Evolutionary conservation across 2,888 invertebrate species (phyloP).

Genomic region (Ophion obscuratus): DNA sequence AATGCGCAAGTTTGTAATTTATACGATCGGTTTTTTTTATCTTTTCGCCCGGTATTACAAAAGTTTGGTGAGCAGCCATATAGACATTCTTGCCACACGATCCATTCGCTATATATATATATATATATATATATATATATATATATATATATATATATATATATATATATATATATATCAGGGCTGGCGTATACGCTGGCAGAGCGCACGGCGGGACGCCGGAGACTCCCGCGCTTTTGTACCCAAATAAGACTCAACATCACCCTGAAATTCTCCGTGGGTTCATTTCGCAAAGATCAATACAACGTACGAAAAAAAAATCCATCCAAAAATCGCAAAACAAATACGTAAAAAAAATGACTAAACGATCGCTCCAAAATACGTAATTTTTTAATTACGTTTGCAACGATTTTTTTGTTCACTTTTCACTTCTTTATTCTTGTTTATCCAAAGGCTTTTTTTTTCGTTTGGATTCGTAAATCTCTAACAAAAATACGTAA

Average conservation of each 20-base stretch:
- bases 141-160: not conserved
- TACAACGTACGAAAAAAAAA: not conserved
- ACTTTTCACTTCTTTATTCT: too few relatives aligned
- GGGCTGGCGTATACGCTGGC: conserved; percentile 11
- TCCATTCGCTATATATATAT: not conserved
- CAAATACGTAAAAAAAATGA: not conserved
- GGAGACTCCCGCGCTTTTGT: conserved; percentile 30
- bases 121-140: too few relatives aligned
- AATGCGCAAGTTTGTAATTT: not conserved
- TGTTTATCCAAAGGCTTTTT: too few relatives aligned
- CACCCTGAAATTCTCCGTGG: not conserved
- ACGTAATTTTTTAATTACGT: not conserved
- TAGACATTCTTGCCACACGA: not conserved
- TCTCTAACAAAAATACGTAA: too few relatives aligned
- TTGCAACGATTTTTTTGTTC: too few relatives aligned
- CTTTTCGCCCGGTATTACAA: conserved; percentile 4
- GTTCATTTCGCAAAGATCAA: not conserved
- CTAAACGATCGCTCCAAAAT: not conserved
- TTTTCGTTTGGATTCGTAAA: too few relatives aligned
- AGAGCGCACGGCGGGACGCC: not conserved
- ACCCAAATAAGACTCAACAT: conserved; percentile 11
- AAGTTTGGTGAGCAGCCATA: conserved; percentile 9
- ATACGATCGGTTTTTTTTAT: not conserved
- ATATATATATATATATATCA: not conserved
- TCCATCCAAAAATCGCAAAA: not conserved